These are phyloP conservation scores for Chloebia gouldiae DNA, from an alignment of 2,113 vertebrate genomes.

Conservation along the genomic window DNA sequence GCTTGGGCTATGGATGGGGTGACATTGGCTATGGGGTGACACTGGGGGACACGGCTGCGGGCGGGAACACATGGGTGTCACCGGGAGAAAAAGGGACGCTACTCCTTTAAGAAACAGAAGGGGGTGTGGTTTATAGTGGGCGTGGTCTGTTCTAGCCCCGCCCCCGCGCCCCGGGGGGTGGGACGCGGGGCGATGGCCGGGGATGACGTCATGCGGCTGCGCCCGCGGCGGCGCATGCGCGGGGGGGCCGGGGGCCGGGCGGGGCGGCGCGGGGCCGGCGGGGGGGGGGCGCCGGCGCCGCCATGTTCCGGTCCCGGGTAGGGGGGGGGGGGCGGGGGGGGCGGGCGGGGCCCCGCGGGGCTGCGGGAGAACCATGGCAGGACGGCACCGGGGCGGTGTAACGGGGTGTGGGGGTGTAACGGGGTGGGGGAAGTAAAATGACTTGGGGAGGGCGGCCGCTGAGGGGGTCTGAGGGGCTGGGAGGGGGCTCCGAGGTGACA, in stretches of 20 bases:
- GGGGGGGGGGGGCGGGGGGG: neutral
- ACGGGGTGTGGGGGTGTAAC: no score
- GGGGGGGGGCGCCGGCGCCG: neutral
- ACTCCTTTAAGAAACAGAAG: neutral
- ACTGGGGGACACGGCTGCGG: neutral
- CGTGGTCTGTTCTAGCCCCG: fast-evolving
- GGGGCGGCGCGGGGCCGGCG: neutral
- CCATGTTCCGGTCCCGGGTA: neutral
- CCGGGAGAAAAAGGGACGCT: neutral
- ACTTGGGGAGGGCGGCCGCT: neutral
- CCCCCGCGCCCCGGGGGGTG: neutral
- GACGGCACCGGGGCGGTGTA: no score
- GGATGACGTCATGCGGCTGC: constrained; percentile 38
- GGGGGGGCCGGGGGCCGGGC: neutral
- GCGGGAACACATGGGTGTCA: neutral
- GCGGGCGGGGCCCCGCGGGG: neutral
- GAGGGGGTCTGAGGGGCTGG: neutral
- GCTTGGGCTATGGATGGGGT: neutral
- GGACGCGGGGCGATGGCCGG: fast-evolving
- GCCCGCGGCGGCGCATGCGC: constrained; percentile 8
- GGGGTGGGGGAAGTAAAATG: no score
- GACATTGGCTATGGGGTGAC: neutral
- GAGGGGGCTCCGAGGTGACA: neutral
- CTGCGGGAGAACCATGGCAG: neutral
- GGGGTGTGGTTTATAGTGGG: fast-evolving